Evolutionary conservation across 1,140 invertebrate species (phyloP).

Genomic region (Lasioglossum baleicum): DNA sequence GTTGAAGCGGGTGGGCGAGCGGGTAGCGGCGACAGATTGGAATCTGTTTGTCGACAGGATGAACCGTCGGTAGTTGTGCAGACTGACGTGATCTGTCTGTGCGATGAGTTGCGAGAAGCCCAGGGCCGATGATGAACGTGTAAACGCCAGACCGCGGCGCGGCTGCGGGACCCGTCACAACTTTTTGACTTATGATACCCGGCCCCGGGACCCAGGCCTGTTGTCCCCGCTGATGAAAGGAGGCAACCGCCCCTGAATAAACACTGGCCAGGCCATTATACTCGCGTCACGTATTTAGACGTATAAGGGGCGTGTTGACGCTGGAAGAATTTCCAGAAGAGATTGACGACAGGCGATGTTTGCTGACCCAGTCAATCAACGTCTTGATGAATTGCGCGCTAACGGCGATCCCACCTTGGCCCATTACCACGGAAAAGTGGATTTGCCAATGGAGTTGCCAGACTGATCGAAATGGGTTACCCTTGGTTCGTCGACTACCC

Average conservation of each 20-base stretch:
- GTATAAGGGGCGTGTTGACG: neutral
- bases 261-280: neutral
- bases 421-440: too few relatives aligned
- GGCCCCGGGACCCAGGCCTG: neutral
- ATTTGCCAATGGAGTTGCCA: too few relatives aligned
- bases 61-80: constrained; percentile 38
- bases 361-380: neutral
- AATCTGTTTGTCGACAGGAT: constrained; percentile 57
- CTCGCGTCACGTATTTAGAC: neutral
- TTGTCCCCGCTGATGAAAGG: neutral
- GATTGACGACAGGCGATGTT: neutral
- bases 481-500: too few relatives aligned
- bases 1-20: too few relatives aligned
- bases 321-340: neutral
- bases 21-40: constrained; percentile 19
- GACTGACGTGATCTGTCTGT: constrained; percentile 50
- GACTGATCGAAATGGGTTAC: too few relatives aligned
- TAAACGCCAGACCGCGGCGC: constrained; percentile 5
- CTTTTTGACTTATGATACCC: constrained; percentile 50
- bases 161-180: constrained; percentile 33
- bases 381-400: neutral
- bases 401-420: too few relatives aligned
- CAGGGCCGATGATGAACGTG: constrained; percentile 36
- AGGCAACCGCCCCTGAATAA: neutral
- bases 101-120: constrained; percentile 49